Evolutionary conservation across 2,888 invertebrate species (phyloP), one percentile per base, ranked within the genome.

Genomic region (Quadriops clusia): DNA sequence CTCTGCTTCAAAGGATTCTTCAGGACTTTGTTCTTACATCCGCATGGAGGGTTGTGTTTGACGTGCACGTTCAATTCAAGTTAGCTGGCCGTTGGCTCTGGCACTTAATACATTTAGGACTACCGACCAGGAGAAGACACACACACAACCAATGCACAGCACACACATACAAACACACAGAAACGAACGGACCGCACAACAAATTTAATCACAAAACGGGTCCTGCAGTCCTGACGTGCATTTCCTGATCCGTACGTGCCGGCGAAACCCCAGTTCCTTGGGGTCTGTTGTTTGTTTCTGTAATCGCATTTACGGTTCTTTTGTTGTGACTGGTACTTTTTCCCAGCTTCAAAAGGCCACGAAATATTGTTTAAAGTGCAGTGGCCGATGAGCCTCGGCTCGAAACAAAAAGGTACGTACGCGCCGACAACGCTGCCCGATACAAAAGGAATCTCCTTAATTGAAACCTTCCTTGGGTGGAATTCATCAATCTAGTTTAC

Each of bases 121-220:
- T 39, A 41, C 40, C n/a, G n/a, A n/a, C n/a, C n/a, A n/a, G n/a
- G n/a, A n/a, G n/a, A n/a, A n/a, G n/a, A 38, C 44, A 42, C 43
- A 42, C 41, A 38, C 44, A 37, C 38, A 38, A 41, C 39, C 37
- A n/a, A n/a, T n/a, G n/a, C n/a, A n/a, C n/a, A n/a, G n/a, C n/a
- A n/a, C n/a, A n/a, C n/a, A n/a, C n/a, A n/a, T n/a, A n/a, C n/a
- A n/a, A n/a, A n/a, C n/a, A n/a, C n/a, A n/a, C n/a, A n/a, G n/a
- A n/a, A n/a, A n/a, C n/a, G n/a, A n/a, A n/a, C n/a, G n/a, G n/a
- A n/a, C 33, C 39, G 47, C 46, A 37, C 45, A 45, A 46, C 47
- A 48, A 48, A 49, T 49, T 44, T 44, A 49, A 49, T 49, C 47
- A 46, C 39, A n/a, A 26, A 17, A 15, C 40, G 40, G 42, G 41